Evolutionary conservation across 1,140 invertebrate genomes (phyloP).

Genomic region (Proctacanthus coquilletti): DNA sequence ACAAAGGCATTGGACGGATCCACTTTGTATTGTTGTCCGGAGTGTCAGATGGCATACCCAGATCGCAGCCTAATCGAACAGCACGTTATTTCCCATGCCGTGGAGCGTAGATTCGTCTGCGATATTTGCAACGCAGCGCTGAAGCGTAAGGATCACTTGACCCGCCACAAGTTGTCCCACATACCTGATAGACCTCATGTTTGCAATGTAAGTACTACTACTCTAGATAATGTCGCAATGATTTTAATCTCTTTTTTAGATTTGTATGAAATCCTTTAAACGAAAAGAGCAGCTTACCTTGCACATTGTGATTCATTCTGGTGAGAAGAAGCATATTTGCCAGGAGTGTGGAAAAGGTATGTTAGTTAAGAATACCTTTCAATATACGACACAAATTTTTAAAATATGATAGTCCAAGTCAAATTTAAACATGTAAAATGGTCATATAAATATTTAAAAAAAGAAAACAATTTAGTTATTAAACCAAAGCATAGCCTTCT

Average conservation of each 20-base stretch:
- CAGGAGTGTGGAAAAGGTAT: conserved; percentile 73
- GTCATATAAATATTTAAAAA: conserved; percentile 1
- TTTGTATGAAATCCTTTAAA: conserved; percentile 73
- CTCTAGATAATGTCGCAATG: not conserved
- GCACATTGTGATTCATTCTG: conserved; percentile 73
- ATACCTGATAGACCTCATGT: conserved; percentile 68
- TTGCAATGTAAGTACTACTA: conserved; percentile 40
- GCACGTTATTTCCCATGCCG: conserved; percentile 66
- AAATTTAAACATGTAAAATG: too few relatives aligned
- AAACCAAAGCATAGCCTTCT: too few relatives aligned
- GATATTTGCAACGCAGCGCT: conserved; percentile 72
- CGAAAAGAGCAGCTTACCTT: conserved; percentile 69
- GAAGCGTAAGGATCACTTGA: conserved; percentile 67
- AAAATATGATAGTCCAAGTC: too few relatives aligned
- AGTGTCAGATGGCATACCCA: conserved; percentile 75
- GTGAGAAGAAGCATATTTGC: conserved; percentile 72
- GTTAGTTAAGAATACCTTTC: too few relatives aligned
- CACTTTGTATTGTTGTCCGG: conserved; percentile 69
- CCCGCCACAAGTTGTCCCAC: conserved; percentile 64
- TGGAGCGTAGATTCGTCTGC: conserved; percentile 63
- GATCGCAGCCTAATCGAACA: conserved; percentile 66
- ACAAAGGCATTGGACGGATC: conserved; percentile 70
- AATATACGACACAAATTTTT: too few relatives aligned
- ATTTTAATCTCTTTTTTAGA: conserved; percentile 16
- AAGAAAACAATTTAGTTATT: not conserved